Base-by-base conservation (phyloP, 2,113 vertebrate species). In the Taurulus bubalis region DNA sequence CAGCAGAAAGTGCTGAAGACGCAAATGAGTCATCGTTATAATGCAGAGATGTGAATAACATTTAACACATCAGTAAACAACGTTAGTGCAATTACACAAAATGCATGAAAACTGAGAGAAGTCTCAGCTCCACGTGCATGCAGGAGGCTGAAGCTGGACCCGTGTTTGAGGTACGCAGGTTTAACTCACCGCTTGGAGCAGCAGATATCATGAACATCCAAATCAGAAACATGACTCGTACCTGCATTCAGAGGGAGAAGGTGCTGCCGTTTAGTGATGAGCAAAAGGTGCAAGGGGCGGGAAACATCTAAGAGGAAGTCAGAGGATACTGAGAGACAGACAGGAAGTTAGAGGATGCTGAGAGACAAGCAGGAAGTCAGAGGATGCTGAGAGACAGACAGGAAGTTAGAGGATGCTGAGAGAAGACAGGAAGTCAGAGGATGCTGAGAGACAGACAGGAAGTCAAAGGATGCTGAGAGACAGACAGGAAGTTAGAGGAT, bases 181-280 rank as follows among this genome's bases (percentile, higher is more conserved):
- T 38, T 42, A 15, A 83, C 91, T 93, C 79, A 93, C 93, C 81
- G 0, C 24, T 24, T 24, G 76, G 58, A 63, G 22, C 16, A 45
- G 87, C 69, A 53, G 72, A 78, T 0, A 87, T 26, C 26, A 80
- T 3, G 45, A 92, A 80, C 8, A 88, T 71, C 78, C 83, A 85
- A 0, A 34, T 58, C 64, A 87, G 83, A 30, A 90, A 47, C 93
- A 92, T 93, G 79, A 36, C 75, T 78, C 1, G 22, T 15, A 30
- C 64, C 85, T 91, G 74, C n/a, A 0, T 5, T n/a, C 53, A 80
- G 42, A 78, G 0, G 0, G 8, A 74, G 34, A 60, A 56, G 4
- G 0, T 22, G 12, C 36, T n/a, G n/a, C n/a, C n/a, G 47, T n/a
- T 18, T 38, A 5, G 16, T 65, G 16, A 20, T 18, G 30, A 20